Base-by-base conservation (phyloP, 2,113 vertebrate species). In the Brachyistius frenatus region DNA sequence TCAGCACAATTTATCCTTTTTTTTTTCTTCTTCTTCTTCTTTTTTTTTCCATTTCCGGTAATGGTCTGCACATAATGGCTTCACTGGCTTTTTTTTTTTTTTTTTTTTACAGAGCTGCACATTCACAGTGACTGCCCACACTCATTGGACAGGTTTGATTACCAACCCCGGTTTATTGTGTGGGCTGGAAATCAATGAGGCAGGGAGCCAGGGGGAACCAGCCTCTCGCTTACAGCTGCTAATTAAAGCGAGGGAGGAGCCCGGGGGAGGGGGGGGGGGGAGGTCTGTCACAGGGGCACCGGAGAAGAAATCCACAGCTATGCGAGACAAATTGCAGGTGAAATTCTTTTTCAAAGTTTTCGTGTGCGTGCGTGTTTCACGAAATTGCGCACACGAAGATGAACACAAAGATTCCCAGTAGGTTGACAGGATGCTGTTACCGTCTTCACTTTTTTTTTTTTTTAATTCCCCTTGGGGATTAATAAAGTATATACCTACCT, bases 131-230 rank as follows among this genome's bases (percentile, higher is more conserved):
- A 39, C 58, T 63, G 62, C 50, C 65, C 61, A 75, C 60, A 76
- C 72, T 55, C 72, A 76, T 23, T 35, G 63, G 67, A 78, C 76
- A 69, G 64, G 85, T 86, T 86, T 86, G 83, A 89, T 86, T 84
- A 84, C 79, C 65, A 49, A 23, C 23, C 30, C 70, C 61, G 3
- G 72, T 81, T 23, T 81, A 33, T 78, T 84, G 60, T 84, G 77
- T 79, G 66, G 16, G 76, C 80, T 54, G 39, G 53, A 81, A 85
- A 90, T 92, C 87, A 81, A 86, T 90, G 89, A 86, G 80, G 86
- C 74, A 55, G 61, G 49, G 49, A 65, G 74, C 78, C 90, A 80
- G 35, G 52, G 81, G 86, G 84, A 85, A 53, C 63, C 65, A 14
- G 33, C 63, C 74, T 75, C 72, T 47, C 66, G 76, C 80, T 23